Base-by-base conservation (phyloP, 2,797 vertebrate species). In the Coregonus suidteri region DNA sequence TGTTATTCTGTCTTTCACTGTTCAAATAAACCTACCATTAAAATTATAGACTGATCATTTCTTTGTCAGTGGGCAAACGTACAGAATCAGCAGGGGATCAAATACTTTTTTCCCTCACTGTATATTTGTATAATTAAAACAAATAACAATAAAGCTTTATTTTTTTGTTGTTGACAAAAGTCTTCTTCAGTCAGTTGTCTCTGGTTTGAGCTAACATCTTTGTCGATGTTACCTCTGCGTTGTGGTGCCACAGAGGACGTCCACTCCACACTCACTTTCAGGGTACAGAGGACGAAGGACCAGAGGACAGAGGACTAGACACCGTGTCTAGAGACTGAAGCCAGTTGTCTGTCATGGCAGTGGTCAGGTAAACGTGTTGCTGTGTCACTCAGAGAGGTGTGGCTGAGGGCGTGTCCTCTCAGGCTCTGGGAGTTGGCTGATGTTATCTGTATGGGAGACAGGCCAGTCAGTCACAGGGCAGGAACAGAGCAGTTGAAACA, bases 351-450 rank as follows among this genome's bases (percentile, higher is more conserved):
- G 18, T 73, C 54, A 4, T 1, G 47, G 72, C 41, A 81, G 35
- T 6, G 69, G 3, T 75, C 62, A 2, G 30, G 73, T 52, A 67
- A 71, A 66, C 62, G 59, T 62, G 25, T 78, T 72, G 7, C 69
- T 1, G 64, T 0, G 51, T 76, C 81, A 52, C 75, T 90, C 76
- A 96, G 90, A 6, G 93, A 93, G 41, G 95, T 93, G 80, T 88
- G 93, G 30, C 83, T 47, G 31, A 97, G 78, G 0, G 84, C 90
- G 56, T 79, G 87, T 35, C 96, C 97, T 91, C 79, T 94, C 84
- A 99, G 89, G 37, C 95, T 97, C 92, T 98, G 98, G 0, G 97
- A 98, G 86, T 83, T 95, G 79, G 96, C 91, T 1, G 96, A 94
- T 18, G 92, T 92, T 4, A 99, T 47, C 41, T 47, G 41, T 47